A percentile compares a stretch with the other conserved stretches of the same genome.
Evolutionary conservation across 2,888 invertebrate genomes (phyloP).

Genomic region (Tetragnatha montana): DNA sequence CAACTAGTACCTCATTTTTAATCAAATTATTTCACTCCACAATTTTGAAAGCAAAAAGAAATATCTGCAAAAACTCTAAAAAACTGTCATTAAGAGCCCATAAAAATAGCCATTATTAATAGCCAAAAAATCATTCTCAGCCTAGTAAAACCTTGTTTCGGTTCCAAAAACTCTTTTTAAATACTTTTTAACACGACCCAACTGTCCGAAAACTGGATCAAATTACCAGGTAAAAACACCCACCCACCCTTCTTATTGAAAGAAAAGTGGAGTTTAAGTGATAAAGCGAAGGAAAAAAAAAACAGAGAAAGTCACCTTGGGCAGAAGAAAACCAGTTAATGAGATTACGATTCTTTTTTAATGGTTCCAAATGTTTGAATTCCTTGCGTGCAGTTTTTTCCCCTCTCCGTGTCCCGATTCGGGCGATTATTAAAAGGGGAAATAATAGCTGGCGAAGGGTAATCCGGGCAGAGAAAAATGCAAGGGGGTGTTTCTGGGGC

Average conservation of each 20-base stretch:
- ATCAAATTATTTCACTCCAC: not conserved
- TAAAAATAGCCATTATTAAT: not conserved
- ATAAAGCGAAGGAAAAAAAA: not conserved
- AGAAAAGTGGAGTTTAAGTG: not conserved
- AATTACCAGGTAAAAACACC: not conserved
- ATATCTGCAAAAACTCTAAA: not conserved
- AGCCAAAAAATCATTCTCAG: not conserved
- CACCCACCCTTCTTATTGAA: not conserved
- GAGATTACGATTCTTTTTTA: conserved; percentile 20
- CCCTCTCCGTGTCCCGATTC: not conserved
- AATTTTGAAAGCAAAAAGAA: not conserved
- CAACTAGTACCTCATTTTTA: too few relatives aligned
- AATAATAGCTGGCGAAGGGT: conserved; percentile 3
- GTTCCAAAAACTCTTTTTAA: not conserved
- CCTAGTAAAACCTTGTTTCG: not conserved
- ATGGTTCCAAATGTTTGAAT: conserved; percentile 33
- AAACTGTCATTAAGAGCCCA: not conserved
- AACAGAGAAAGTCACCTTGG: conserved; percentile 14
- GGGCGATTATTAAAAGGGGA: not conserved
- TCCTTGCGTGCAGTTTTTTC: conserved; percentile 8
- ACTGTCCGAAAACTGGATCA: not conserved
- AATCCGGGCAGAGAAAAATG: too few relatives aligned
- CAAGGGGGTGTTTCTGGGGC: too few relatives aligned
- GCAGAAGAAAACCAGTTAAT: not conserved
- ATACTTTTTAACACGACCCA: not conserved